phyloP scores from a whole-genome alignment of 2,797 vertebrate species.

The Malurus leucopterus region DNA sequence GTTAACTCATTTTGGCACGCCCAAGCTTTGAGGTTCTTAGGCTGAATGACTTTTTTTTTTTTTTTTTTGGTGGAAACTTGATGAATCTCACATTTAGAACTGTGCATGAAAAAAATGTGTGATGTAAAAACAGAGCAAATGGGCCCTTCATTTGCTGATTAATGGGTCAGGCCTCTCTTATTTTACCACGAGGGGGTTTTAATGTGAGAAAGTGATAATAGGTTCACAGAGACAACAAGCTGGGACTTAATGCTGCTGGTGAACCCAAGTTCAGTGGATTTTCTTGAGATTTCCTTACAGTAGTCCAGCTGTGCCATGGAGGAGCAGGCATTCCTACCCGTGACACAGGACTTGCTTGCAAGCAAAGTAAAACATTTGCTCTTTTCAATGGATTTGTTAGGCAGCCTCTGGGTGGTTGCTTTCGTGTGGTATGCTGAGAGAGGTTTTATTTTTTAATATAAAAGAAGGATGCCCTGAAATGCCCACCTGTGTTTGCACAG shows the following conservation, averaged over 20 bases:
- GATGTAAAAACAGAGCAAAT: constrained; percentile 49
- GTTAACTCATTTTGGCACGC: constrained; percentile 68
- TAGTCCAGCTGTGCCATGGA: background rate
- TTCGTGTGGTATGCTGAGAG: background rate
- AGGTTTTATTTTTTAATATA: background rate
- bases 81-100: constrained; percentile 45
- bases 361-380: background rate
- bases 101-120: background rate
- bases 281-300: background rate
- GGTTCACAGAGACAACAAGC: constrained; percentile 25
- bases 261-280: background rate
- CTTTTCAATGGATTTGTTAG: background rate
- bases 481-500: background rate
- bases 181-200: constrained; percentile 7
- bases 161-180: constrained; percentile 41
- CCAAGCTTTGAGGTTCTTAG: constrained; percentile 56
- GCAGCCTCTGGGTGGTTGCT: background rate
- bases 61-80: constrained; percentile 36
- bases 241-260: background rate
- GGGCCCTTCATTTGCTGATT: constrained; percentile 50
- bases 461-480: background rate
- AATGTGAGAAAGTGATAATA: constrained; percentile 50
- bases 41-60: constrained; percentile 33
- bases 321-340: background rate
- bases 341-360: background rate